Conservation (phyloP, 2,797 vertebrate genomes). For the Gymnoscopelus microlampas region DNA sequence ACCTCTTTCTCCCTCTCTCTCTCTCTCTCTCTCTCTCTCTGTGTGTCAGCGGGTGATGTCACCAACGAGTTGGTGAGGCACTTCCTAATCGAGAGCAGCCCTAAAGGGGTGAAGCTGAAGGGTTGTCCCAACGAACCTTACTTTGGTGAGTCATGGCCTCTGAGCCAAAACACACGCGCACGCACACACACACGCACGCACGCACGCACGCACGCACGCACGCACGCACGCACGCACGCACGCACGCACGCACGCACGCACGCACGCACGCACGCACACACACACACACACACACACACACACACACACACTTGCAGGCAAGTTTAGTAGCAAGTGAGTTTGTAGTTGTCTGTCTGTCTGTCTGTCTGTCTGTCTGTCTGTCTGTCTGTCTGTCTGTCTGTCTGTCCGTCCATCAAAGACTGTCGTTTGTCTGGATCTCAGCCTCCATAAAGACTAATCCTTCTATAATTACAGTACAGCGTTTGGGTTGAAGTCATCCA, state of each 20-base stretch:
- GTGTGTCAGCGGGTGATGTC: slow-evolving; percentile 82
- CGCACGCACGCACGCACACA: too few species aligned
- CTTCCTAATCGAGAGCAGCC: slow-evolving; percentile 97
- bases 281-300: too few species aligned
- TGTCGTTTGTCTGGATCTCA: slow-evolving; percentile 1
- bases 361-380: slow-evolving; percentile 11
- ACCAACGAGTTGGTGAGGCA: slow-evolving; percentile 95
- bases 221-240: too few species aligned
- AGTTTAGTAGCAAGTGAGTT: neutral
- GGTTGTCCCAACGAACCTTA: slow-evolving; percentile 97
- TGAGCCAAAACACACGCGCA: too few species aligned
- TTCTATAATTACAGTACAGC: slow-evolving; percentile 47
- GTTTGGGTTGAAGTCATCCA: slow-evolving; percentile 40
- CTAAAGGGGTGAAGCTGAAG: slow-evolving; percentile 97
- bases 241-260: too few species aligned
- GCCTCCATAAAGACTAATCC: slow-evolving; percentile 45
- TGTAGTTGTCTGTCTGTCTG: neutral
- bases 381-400: neutral
- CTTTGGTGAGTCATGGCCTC: slow-evolving; percentile 87
- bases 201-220: too few species aligned
- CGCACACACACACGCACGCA: neutral
- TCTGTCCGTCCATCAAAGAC: slow-evolving; percentile 23
- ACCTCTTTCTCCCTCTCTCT: slow-evolving; percentile 3
- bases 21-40: neutral
- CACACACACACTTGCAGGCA: neutral